Evolutionary conservation across 2,113 vertebrate genomes (phyloP).

Genomic region (Falcunculus frontatus): DNA sequence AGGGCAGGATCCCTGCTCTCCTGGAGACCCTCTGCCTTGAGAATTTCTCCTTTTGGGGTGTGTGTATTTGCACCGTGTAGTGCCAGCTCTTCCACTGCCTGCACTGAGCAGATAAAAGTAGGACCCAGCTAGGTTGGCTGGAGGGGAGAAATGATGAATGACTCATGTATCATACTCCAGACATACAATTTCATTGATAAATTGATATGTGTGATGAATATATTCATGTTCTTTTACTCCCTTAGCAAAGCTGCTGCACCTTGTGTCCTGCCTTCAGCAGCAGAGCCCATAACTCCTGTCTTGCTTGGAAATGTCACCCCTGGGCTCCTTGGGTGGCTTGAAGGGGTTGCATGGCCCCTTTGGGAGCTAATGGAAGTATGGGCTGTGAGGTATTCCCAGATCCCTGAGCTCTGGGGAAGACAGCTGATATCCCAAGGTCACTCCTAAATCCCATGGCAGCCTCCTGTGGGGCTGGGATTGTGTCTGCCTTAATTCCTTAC

Average conservation of each 20-base stretch:
- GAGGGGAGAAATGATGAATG: neutral
- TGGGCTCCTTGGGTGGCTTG: neutral
- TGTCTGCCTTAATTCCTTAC: neutral
- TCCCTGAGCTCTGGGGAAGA: neutral
- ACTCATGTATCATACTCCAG: neutral
- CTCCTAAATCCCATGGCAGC: neutral
- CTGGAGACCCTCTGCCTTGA: neutral
- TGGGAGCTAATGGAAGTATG: neutral
- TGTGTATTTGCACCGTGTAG: neutral
- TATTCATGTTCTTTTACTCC: neutral
- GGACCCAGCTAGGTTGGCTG: neutral
- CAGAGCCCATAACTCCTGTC: neutral
- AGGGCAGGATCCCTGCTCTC: neutral
- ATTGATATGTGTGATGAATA: neutral
- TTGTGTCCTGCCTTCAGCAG: neutral
- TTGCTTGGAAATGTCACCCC: neutral
- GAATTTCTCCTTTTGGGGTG: neutral
- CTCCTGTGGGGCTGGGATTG: neutral
- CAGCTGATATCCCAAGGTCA: neutral
- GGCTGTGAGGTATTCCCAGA: neutral
- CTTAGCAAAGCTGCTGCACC: neutral
- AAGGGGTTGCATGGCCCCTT: neutral
- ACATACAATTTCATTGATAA: neutral
- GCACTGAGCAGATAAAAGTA: neutral
- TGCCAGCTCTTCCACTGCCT: neutral